These are phyloP conservation scores for Excalfactoria chinensis DNA, from an alignment of 2,113 vertebrate genomes.

Conservation along the genomic window DNA sequence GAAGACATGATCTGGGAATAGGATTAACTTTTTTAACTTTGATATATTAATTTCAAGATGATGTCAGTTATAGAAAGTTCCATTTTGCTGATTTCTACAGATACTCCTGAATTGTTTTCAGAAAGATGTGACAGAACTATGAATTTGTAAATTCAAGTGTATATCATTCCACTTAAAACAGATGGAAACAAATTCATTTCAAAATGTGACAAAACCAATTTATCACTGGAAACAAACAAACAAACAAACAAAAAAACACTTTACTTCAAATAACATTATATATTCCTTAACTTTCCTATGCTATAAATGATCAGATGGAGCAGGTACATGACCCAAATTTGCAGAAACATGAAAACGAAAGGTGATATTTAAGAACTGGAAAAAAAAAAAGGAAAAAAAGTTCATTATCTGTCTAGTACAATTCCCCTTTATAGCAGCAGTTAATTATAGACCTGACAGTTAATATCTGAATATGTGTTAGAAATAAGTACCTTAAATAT, in stretches of 20 bases:
- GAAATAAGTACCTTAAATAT: neutral
- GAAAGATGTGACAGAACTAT: neutral
- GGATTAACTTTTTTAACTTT: neutral
- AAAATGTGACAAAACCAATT: neutral
- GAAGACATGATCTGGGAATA: neutral
- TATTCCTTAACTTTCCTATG: neutral
- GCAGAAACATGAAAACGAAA: neutral
- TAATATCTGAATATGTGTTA: neutral
- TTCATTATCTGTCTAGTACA: no score
- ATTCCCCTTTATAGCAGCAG: neutral
- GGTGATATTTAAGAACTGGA: neutral
- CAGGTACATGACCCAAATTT: neutral
- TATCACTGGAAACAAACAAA: neutral
- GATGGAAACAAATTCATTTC: neutral
- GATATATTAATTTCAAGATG: neutral
- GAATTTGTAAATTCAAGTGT: neutral
- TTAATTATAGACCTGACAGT: neutral
- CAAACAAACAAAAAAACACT: no score
- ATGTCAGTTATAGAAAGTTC: neutral
- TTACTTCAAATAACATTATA: neutral
- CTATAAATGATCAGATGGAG: neutral
- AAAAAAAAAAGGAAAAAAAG: neutral
- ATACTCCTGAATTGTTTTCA: neutral
- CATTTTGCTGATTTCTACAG: neutral
- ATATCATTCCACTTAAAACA: neutral